phyloP scores from a whole-genome alignment of 2,113 vertebrate genomes.

The Caretta caretta region DNA sequence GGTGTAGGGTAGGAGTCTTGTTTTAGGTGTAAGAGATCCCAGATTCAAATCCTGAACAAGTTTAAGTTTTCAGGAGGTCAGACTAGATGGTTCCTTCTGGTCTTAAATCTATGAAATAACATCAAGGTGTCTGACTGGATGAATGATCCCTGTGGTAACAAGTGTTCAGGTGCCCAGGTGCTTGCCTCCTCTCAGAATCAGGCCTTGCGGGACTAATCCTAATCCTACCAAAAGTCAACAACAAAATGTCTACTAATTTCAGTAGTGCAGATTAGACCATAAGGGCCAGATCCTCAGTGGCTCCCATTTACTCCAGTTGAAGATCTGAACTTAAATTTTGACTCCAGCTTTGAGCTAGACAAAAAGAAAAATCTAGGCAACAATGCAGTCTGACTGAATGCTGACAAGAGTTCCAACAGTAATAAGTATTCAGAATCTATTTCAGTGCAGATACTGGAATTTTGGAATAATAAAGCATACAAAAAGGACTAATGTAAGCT shows the following conservation, averaged over 20 bases:
- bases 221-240: neutral
- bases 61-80: neutral
- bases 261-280: neutral
- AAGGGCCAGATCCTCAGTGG: neutral
- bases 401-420: neutral
- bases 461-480: neutral
- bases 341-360: neutral
- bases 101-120: neutral
- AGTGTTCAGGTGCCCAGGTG: neutral
- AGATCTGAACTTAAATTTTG: neutral
- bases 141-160: neutral
- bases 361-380: neutral
- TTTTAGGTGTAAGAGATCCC: neutral
- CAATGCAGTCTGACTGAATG: neutral
- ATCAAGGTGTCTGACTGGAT: neutral
- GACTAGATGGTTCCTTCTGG: neutral
- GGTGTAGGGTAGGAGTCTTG: neutral
- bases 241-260: neutral
- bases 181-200: neutral
- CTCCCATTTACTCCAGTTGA: fast-evolving
- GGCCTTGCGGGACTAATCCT: neutral
- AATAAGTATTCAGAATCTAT: neutral
- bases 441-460: neutral
- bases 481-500: neutral
- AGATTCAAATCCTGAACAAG: neutral